Evolutionary conservation across 2,113 vertebrate genomes (phyloP).

Genomic region (Sterna hirundo): DNA sequence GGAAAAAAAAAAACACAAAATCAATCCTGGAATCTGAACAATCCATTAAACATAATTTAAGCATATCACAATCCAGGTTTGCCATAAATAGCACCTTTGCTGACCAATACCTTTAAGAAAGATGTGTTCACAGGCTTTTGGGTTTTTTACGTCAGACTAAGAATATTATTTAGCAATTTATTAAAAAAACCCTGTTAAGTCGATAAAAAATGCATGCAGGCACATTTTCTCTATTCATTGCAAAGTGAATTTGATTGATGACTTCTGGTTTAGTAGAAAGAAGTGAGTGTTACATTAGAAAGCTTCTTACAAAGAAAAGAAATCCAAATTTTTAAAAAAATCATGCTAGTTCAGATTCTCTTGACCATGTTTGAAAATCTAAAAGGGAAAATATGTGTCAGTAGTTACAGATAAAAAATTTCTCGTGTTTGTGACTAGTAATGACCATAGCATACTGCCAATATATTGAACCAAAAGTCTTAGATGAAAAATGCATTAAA

Average conservation of each 20-base stretch:
- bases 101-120: background rate
- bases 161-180: background rate
- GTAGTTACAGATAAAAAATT: background rate
- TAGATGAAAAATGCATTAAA: background rate
- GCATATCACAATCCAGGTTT: background rate
- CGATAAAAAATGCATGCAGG: background rate
- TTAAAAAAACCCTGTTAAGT: background rate
- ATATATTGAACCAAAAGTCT: background rate
- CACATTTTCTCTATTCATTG: background rate
- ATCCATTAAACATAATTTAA: background rate
- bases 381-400: background rate
- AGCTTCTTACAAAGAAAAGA: background rate
- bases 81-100: background rate
- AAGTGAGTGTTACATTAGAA: background rate
- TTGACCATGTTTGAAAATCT: background rate
- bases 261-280: background rate
- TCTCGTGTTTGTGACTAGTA: background rate
- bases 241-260: background rate
- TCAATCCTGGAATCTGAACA: background rate
- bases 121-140: rapidly evolving
- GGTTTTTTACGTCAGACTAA: background rate
- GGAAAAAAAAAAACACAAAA: background rate
- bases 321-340: background rate
- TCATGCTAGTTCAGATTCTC: background rate
- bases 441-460: background rate